Conservation (phyloP, 2,797 vertebrate genomes). For the Molothrus ater region DNA sequence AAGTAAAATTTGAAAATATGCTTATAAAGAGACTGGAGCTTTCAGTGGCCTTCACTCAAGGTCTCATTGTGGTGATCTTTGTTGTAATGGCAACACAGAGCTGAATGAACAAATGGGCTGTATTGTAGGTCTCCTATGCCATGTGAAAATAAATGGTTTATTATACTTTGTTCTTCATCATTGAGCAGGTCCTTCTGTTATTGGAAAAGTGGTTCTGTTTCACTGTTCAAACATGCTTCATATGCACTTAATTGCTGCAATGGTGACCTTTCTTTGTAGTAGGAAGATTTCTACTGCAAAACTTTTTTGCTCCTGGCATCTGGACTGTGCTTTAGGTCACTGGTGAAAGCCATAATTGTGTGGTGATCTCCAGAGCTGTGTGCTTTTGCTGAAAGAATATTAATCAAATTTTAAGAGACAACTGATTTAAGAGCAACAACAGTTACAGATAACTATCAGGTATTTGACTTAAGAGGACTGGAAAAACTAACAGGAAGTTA, state of each 20-base stretch:
- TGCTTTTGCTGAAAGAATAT: neutral
- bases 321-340: neutral
- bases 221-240: fast-evolving
- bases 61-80: neutral
- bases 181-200: neutral
- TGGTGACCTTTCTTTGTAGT: neutral
- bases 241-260: neutral
- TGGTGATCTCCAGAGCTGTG: slow-evolving; percentile 2
- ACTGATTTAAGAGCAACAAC: neutral
- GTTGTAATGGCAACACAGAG: neutral
- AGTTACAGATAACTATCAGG: neutral
- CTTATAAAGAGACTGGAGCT: neutral
- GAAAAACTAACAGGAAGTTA: neutral
- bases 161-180: neutral
- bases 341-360: neutral
- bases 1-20: neutral
- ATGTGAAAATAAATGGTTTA: neutral
- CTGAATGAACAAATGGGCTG: neutral
- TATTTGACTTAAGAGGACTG: neutral
- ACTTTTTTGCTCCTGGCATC: neutral
- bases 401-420: neutral
- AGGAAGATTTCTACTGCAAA: neutral
- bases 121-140: neutral
- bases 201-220: neutral
- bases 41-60: neutral